Conservation (phyloP, 1,140 invertebrate species). For the Sycophila sp. region DNA sequence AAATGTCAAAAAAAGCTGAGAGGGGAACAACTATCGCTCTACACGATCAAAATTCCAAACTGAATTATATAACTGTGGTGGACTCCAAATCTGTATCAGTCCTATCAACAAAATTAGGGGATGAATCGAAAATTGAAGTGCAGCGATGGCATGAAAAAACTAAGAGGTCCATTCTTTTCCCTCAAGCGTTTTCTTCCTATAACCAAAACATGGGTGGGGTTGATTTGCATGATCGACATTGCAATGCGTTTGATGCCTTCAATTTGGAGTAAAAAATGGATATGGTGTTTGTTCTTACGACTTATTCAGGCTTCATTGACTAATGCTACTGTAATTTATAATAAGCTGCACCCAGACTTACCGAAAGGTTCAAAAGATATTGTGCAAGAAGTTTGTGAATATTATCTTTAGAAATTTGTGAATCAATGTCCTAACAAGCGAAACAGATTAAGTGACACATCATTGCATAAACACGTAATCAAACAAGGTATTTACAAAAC, state of each 20-base stretch:
- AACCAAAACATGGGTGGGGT: slow-evolving; percentile 6
- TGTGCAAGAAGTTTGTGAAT: slow-evolving; percentile 9
- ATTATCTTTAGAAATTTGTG: background rate
- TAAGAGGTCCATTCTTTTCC: slow-evolving; percentile 29
- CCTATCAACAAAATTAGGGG: background rate
- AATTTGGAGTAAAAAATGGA: slow-evolving; percentile 26
- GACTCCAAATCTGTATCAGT: background rate
- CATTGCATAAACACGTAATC: no score
- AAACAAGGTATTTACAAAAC: no score
- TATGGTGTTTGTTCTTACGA: background rate
- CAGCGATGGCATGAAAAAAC: slow-evolving; percentile 16
- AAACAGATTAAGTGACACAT: no score
- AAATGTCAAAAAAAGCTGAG: background rate
- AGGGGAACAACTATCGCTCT: background rate
- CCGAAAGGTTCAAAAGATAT: slow-evolving; percentile 3
- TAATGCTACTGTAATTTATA: slow-evolving; percentile 28
- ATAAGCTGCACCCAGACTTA: slow-evolving; percentile 11
- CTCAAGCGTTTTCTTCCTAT: slow-evolving; percentile 36
- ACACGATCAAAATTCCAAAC: slow-evolving; percentile 2
- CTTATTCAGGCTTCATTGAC: slow-evolving; percentile 8
- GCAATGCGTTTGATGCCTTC: slow-evolving; percentile 22
- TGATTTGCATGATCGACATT: slow-evolving; percentile 30
- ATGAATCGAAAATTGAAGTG: slow-evolving; percentile 6
- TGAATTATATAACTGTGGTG: no score
- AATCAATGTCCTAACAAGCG: no score